These are phyloP conservation scores for Colostygia pectinataria DNA, from an alignment of 2,888 invertebrate species.

Conservation along the genomic window DNA sequence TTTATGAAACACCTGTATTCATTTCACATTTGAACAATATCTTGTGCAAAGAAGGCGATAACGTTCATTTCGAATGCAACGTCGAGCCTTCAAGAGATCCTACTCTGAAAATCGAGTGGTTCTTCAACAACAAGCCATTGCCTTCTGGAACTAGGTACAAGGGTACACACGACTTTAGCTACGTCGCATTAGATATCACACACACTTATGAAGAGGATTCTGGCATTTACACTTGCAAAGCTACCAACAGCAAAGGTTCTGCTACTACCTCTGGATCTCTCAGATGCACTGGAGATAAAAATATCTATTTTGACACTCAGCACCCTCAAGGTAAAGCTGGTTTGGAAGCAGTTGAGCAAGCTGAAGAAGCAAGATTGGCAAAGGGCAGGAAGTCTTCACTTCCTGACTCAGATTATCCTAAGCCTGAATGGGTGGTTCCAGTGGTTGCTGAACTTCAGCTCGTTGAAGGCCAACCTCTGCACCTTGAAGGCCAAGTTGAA, in stretches of 20 bases:
- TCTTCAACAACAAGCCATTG: slow-evolving; percentile 94
- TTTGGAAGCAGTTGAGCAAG: slow-evolving; percentile 93
- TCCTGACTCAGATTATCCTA: slow-evolving; percentile 90
- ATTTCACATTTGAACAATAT: slow-evolving; percentile 96
- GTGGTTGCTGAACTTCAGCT: slow-evolving; percentile 91
- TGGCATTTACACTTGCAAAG: slow-evolving; percentile 95
- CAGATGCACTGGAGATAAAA: slow-evolving; percentile 90
- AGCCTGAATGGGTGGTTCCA: slow-evolving; percentile 94
- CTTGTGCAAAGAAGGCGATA: slow-evolving; percentile 93
- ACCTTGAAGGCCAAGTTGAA: slow-evolving; percentile 96
- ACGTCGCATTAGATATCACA: slow-evolving; percentile 94
- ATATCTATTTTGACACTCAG: slow-evolving; percentile 94
- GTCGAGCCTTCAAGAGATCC: slow-evolving; percentile 96
- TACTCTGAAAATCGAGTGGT: slow-evolving; percentile 96
- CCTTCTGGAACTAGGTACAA: slow-evolving; percentile 95
- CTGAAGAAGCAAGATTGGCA: slow-evolving; percentile 91
- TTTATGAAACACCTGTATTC: slow-evolving; percentile 93
- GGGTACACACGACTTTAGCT: slow-evolving; percentile 97
- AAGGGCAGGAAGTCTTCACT: slow-evolving; percentile 86
- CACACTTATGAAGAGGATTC: slow-evolving; percentile 96
- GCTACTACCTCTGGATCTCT: slow-evolving; percentile 95
- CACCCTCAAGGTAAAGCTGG: slow-evolving; percentile 97
- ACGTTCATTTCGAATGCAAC: slow-evolving; percentile 94
- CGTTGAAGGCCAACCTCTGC: slow-evolving; percentile 92
- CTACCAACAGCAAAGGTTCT: slow-evolving; percentile 93